phyloP scores from a whole-genome alignment of 2,888 invertebrate species.

The Drosophila atripex region DNA sequence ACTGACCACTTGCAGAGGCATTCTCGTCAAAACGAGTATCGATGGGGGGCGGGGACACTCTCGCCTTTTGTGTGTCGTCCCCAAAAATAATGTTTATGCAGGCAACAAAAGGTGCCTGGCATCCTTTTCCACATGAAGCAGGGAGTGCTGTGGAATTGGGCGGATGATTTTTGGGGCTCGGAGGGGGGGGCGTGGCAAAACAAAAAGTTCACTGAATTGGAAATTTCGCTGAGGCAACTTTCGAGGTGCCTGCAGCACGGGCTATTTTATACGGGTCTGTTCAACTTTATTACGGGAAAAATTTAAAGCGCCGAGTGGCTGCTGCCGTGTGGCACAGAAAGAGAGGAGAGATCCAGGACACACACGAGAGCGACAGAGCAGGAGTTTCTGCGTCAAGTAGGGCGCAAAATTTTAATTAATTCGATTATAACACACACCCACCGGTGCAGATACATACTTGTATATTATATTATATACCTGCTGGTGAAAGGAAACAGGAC shows the following conservation, averaged over 20 bases:
- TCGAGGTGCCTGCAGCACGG: slow-evolving; percentile 12
- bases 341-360: background rate
- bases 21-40: slow-evolving; percentile 20
- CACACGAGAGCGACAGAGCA: slow-evolving; percentile 8
- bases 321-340: background rate
- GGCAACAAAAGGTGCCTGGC: slow-evolving; percentile 24
- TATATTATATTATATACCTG: slow-evolving; percentile 5
- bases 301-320: slow-evolving; percentile 7
- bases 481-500: slow-evolving; percentile 14
- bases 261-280: slow-evolving; percentile 20
- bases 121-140: too few species aligned
- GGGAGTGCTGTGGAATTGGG: background rate
- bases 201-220: slow-evolving; percentile 77
- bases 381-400: slow-evolving; percentile 37
- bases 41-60: slow-evolving; percentile 10
- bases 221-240: slow-evolving; percentile 66
- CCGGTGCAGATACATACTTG: slow-evolving; percentile 31
- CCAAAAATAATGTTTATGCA: slow-evolving; percentile 52
- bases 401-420: slow-evolving; percentile 75
- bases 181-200: slow-evolving; percentile 37
- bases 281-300: slow-evolving; percentile 5
- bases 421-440: slow-evolving; percentile 72
- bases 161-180: background rate
- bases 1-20: slow-evolving; percentile 20
- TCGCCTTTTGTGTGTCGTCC: slow-evolving; percentile 38